Evolutionary conservation across 2,113 vertebrate genomes (phyloP).

Genomic region (Planiliza haematocheilus): DNA sequence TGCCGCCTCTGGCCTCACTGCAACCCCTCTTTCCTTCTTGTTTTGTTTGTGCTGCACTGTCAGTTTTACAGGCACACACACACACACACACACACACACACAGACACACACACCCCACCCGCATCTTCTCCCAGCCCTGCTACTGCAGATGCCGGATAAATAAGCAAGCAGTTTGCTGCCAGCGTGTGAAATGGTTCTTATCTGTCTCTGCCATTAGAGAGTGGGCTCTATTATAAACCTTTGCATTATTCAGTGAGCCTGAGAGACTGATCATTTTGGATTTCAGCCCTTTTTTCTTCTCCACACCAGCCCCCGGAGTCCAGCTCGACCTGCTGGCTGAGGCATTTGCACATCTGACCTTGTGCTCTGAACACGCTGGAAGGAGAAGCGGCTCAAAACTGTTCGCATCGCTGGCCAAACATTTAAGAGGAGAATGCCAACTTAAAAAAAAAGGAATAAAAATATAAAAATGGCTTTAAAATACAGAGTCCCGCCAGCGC

Average conservation of each 20-base stretch:
- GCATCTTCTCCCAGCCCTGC: conserved; percentile 24
- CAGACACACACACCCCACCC: too few species aligned
- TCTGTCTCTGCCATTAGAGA: conserved; percentile 82
- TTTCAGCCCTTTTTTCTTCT: conserved; percentile 72
- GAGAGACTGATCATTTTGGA: conserved; percentile 80
- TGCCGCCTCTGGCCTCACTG: conserved; percentile 1
- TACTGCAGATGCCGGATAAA: conserved; percentile 65
- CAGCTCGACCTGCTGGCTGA: conserved; percentile 42
- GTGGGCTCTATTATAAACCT: conserved; percentile 79
- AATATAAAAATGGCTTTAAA: background rate
- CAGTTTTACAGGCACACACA: conserved; percentile 7
- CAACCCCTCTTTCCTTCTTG: background rate
- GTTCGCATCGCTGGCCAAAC: background rate
- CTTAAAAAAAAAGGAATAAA: background rate
- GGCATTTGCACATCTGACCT: conserved; percentile 50
- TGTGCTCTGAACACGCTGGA: conserved; percentile 8
- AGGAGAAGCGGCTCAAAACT: conserved; percentile 4
- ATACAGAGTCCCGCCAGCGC: background rate
- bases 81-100: too few species aligned
- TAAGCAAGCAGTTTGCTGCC: conserved; percentile 66
- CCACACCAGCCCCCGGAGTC: conserved; percentile 59
- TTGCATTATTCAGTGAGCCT: conserved; percentile 82
- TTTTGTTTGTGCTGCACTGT: conserved; percentile 38
- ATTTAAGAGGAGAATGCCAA: too few species aligned
- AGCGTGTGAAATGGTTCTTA: conserved; percentile 76